Evolutionary conservation across 1,140 invertebrate species (phyloP).

Genomic region (Eriocheir sinensis): DNA sequence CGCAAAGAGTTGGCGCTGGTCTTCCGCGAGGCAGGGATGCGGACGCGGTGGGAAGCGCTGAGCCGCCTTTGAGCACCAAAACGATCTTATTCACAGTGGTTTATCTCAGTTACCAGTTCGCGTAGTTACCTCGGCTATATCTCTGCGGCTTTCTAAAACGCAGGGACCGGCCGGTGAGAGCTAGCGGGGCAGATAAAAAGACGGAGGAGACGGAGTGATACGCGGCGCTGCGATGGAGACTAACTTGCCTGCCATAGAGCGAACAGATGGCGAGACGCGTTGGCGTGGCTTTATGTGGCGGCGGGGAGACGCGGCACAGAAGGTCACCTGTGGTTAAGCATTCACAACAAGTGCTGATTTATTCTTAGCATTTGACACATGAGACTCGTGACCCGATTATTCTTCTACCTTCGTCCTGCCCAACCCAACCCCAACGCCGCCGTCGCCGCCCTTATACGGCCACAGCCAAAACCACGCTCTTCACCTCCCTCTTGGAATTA

Average conservation of each 20-base stretch:
- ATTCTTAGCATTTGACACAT: constrained; percentile 39
- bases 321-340: constrained; percentile 71
- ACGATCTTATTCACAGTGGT: constrained; percentile 73
- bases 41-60: constrained; percentile 64
- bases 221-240: neutral
- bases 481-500: neutral
- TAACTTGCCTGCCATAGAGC: neutral
- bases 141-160: neutral
- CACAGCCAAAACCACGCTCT: too few species aligned
- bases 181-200: constrained; percentile 8
- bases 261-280: neutral
- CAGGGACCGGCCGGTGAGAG: too few species aligned
- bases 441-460: too few species aligned
- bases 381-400: constrained; percentile 36
- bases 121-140: neutral
- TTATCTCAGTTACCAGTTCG: constrained; percentile 56
- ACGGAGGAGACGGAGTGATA: neutral
- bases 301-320: neutral
- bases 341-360: constrained; percentile 76
- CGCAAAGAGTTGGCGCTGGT: neutral
- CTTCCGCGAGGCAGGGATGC: neutral
- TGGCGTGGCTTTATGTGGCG: neutral
- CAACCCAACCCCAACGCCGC: neutral
- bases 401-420: neutral
- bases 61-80: constrained; percentile 58